phyloP scores from a whole-genome alignment of 2,797 vertebrate genomes.

The Gallinago stenura region DNA sequence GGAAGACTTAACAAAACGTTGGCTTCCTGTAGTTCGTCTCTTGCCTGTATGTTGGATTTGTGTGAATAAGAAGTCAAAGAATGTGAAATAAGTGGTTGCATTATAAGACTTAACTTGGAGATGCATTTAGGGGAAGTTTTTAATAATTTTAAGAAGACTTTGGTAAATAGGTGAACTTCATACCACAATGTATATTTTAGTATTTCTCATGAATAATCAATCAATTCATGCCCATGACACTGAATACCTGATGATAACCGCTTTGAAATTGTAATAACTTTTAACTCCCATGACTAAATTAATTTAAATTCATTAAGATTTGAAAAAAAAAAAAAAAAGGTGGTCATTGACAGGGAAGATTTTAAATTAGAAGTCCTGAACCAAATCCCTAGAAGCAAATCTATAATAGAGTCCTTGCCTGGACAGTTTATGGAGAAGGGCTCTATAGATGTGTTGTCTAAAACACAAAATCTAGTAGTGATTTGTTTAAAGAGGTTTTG shows the following conservation, averaged over 20 bases:
- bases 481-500: not conserved
- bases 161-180: not conserved
- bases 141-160: not conserved
- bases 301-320: not conserved
- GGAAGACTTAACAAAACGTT: not conserved
- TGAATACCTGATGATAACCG: not conserved
- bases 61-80: not conserved
- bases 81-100: not conserved
- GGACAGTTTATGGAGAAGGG: not conserved
- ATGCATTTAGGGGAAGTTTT: not conserved
- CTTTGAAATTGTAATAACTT: not conserved
- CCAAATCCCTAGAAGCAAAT: not conserved
- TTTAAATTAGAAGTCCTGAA: not conserved
- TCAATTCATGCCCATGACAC: fast-evolving
- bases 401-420: not conserved
- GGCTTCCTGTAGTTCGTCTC: not conserved
- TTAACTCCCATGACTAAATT: not conserved
- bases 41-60: not conserved
- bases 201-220: not conserved
- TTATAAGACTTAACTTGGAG: not conserved
- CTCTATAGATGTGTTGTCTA: not conserved
- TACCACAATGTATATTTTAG: not conserved
- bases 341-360: not conserved
- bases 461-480: not conserved
- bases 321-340: not conserved